Conservation (phyloP, 2,888 invertebrate genomes). For the Yponomeuta malinellus region DNA sequence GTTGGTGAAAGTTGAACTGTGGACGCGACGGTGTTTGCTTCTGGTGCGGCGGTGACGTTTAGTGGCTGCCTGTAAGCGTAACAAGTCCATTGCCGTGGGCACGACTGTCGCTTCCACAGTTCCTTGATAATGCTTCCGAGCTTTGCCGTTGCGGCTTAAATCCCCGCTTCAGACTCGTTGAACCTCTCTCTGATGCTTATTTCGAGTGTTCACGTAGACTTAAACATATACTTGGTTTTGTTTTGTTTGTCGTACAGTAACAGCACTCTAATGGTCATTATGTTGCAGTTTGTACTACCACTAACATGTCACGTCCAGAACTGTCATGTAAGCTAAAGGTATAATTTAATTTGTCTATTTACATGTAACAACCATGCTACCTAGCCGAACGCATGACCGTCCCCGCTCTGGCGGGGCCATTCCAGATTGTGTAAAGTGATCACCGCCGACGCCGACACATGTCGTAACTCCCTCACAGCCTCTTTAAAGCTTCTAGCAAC, state of each 20-base stretch:
- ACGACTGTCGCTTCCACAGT: slow-evolving; percentile 49
- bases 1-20: slow-evolving; percentile 59
- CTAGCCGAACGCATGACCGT: slow-evolving; percentile 64
- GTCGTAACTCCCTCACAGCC: slow-evolving; percentile 67
- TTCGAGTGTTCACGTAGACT: slow-evolving; percentile 70
- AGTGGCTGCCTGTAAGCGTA: not conserved
- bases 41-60: not conserved
- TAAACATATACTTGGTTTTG: slow-evolving; percentile 65
- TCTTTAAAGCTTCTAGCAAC: slow-evolving; percentile 69
- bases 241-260: slow-evolving; percentile 76
- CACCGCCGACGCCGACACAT: slow-evolving; percentile 60
- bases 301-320: slow-evolving; percentile 76
- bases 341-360: slow-evolving; percentile 72
- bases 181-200: slow-evolving; percentile 70
- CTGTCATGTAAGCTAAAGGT: slow-evolving; percentile 76
- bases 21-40: slow-evolving; percentile 39
- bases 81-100: not conserved
- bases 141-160: slow-evolving; percentile 70
- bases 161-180: slow-evolving; percentile 68
- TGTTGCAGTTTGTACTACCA: slow-evolving; percentile 76
- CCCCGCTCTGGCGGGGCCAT: slow-evolving; percentile 32
- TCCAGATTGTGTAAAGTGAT: slow-evolving; percentile 20
- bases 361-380: slow-evolving; percentile 58
- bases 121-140: slow-evolving; percentile 59
- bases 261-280: slow-evolving; percentile 76